A percentile compares a stretch with the other conserved stretches of the same genome.
Evolutionary conservation across 2,888 invertebrate species (phyloP).

Genomic region (Temnothorax ravouxi): DNA sequence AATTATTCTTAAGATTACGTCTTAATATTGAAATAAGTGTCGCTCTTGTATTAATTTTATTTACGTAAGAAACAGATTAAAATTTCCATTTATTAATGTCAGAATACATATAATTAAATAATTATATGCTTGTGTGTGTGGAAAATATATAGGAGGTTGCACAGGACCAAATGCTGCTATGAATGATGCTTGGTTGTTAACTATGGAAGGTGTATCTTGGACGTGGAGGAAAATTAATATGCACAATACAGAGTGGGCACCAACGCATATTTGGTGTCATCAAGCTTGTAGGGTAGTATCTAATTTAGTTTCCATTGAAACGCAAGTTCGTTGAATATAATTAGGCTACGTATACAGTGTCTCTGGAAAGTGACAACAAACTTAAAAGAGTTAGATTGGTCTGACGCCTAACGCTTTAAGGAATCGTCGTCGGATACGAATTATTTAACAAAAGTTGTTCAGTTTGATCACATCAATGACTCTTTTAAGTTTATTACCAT

Average conservation of each 20-base stretch:
- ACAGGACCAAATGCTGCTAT: constrained; percentile 95
- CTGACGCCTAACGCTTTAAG: too few relatives aligned
- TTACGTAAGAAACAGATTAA: not conserved
- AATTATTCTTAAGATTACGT: not conserved
- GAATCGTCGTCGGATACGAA: too few relatives aligned
- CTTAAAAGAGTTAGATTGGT: too few relatives aligned
- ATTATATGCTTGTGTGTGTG: not conserved
- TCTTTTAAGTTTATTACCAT: too few relatives aligned
- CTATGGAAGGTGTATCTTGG: constrained; percentile 91
- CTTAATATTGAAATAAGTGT: too few relatives aligned
- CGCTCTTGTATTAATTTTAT: too few relatives aligned
- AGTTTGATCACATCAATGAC: too few relatives aligned
- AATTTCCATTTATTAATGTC: constrained; percentile 25
- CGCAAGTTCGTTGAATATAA: not conserved
- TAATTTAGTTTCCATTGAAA: not conserved
- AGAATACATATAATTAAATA: not conserved
- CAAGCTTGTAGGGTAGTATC: constrained; percentile 92
- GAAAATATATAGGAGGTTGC: constrained; percentile 89
- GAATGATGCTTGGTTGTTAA: constrained; percentile 96
- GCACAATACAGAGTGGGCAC: constrained; percentile 92
- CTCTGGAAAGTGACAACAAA: not conserved
- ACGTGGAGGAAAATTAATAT: constrained; percentile 92
- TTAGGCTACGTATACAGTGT: not conserved
- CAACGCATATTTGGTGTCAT: constrained; percentile 97
- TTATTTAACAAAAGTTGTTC: too few relatives aligned